Percentiles rank a stretch among this genome's conserved stretches.
Conservation (phyloP, 2,797 vertebrate genomes). For the Alcedo atthis region DNA sequence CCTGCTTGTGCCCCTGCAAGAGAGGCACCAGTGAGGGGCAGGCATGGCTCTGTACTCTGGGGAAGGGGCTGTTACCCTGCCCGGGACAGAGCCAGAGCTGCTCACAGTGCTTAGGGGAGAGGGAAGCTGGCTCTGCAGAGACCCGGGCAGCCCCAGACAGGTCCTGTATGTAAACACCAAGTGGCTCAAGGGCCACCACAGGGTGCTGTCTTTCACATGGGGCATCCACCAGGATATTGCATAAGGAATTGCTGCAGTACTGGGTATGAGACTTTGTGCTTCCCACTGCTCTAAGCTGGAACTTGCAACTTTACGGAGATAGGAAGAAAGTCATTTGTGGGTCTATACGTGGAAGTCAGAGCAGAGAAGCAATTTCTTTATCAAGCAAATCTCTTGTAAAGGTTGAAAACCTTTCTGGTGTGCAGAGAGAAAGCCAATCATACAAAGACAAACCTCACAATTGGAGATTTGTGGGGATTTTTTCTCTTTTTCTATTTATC, state of each 20-base stretch:
- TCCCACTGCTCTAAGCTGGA: not conserved
- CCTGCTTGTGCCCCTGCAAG: not conserved
- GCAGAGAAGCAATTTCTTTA: not conserved
- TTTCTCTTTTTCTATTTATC: too few relatives aligned
- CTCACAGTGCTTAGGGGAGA: not conserved
- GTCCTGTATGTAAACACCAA: not conserved
- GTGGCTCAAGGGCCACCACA: not conserved
- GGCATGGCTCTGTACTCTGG: not conserved
- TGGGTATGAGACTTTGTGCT: not conserved
- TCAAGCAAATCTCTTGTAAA: not conserved
- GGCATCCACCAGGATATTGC: not conserved
- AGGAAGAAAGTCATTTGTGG: not conserved
- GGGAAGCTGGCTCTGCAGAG: not conserved
- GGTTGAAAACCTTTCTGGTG: not conserved
- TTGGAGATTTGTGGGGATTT: too few relatives aligned
- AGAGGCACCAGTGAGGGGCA: not conserved
- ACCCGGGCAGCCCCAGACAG: accelerated
- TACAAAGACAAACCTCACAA: too few relatives aligned
- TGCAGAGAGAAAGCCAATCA: too few relatives aligned
- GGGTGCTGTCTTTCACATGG: not conserved
- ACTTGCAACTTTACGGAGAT: not conserved
- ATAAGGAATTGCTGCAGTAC: not conserved
- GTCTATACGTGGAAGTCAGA: not conserved
- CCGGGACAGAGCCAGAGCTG: not conserved
- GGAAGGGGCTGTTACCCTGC: not conserved